Evolutionary conservation across 2,113 vertebrate genomes (phyloP).

Genomic region (Pavo muticus): DNA sequence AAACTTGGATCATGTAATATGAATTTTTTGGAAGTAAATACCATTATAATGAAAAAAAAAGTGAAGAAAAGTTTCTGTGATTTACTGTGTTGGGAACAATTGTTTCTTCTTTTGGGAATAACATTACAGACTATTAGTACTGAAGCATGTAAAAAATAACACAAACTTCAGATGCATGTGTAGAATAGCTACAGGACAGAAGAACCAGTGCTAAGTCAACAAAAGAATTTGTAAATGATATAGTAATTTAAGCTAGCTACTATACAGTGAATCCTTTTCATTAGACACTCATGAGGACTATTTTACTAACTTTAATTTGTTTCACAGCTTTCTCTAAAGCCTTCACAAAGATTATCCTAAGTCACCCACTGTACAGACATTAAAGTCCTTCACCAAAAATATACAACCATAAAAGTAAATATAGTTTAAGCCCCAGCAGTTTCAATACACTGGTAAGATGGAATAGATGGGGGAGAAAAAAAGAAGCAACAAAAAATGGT

Average conservation of each 20-base stretch:
- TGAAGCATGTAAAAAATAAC: not conserved
- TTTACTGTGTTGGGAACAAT: not conserved
- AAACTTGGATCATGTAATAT: not conserved
- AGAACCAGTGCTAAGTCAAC: not conserved
- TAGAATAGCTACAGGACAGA: not conserved
- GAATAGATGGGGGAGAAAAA: not conserved
- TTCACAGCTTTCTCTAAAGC: not conserved
- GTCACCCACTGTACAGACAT: not conserved
- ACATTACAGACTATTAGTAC: not conserved
- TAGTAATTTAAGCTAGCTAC: not conserved
- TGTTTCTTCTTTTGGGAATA: not conserved
- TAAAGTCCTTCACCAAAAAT: not conserved
- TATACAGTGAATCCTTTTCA: not conserved
- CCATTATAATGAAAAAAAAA: not conserved
- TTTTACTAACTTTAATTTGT: not conserved
- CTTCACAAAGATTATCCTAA: not conserved
- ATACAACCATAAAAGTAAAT: not conserved
- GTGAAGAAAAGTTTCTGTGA: not conserved
- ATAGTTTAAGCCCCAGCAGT: not conserved
- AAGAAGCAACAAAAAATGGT: not conserved
- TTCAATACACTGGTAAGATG: not conserved
- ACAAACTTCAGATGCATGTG: not conserved
- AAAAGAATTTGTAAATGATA: not conserved
- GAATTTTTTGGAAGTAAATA: slow-evolving; percentile 10
- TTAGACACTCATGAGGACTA: not conserved